These are phyloP conservation scores for Tetragonula carbonaria DNA, from an alignment of 2,888 invertebrate genomes.

Conservation along the genomic window DNA sequence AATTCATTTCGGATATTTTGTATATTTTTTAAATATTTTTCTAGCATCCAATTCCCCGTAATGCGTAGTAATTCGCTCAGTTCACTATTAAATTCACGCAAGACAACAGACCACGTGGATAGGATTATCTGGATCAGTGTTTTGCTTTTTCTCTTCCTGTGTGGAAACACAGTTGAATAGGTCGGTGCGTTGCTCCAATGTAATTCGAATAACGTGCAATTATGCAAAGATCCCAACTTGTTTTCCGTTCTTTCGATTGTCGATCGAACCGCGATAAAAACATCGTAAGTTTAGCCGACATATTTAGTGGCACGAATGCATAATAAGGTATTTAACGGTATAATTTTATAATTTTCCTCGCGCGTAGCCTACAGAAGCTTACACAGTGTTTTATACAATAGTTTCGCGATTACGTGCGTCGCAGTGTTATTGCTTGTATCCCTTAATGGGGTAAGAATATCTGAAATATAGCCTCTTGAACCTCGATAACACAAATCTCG, in stretches of 20 bases:
- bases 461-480: no score
- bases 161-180: background rate
- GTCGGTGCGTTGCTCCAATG: background rate
- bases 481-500: background rate
- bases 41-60: no score
- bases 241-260: background rate
- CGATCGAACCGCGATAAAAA: conserved; percentile 1
- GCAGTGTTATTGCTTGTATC: background rate
- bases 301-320: conserved; percentile 19
- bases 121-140: background rate
- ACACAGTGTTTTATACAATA: background rate
- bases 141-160: background rate
- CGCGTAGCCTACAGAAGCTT: background rate
- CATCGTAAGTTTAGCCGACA: background rate
- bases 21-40: no score
- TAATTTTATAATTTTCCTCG: conserved; percentile 15
- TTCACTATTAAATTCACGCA: no score
- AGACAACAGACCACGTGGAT: background rate
- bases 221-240: background rate
- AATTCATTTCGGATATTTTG: no score
- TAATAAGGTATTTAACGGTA: conserved; percentile 1
- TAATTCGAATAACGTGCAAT: background rate
- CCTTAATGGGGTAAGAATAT: background rate
- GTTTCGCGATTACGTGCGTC: no score
- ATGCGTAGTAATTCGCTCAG: no score